Evolutionary conservation across 1,140 invertebrate genomes (phyloP), one percentile per base, ranked within the genome.

Genomic region (Formica exsecta): DNA sequence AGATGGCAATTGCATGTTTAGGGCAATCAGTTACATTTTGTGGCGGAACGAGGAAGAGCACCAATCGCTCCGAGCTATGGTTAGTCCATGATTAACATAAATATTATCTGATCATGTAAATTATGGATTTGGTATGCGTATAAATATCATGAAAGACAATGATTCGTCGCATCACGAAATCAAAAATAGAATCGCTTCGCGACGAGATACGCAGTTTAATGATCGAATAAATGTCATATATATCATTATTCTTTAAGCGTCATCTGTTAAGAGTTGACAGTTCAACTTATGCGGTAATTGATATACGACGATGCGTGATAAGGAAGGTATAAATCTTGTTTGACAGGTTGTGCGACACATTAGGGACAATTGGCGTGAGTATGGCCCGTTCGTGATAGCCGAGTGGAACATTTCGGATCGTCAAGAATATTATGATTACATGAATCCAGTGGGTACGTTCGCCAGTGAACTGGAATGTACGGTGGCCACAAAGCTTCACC

Each of bases 1-100:
- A n/a, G 93, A 94, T 91, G 93, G 93, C 25, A 94, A 94, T 86
- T 94, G 93, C 84, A 93, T 92, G 93, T 94, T 94, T 73, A 92
- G 93, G 29, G 93, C 93, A 36, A 86, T 94, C 74, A 94, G 93
- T 38, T 94, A 91, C 64, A 91, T 94, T 54, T 70, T 94, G 36
- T 94, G 93, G 93, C 91, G 83, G 54, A 93, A 92, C 41, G 93
- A 94, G 65, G 88, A 90, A n/a, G 89, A 92, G 48, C 93, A 94
- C 64, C 91, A 86, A 68, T 87, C 87, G 3, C 87, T 94, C 0
- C 93, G 93, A 48, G 68, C 77, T 3, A 85, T 86, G 89, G 93
- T 94, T n/a, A n/a, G 64, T 36, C 2, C 9, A 3, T 22, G 19
- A 51, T 61, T 44, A 73, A 80, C 0, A n/a, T 32, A 44, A 71